phyloP scores from a whole-genome alignment of 2,888 invertebrate species.

The Drosophila hawaiiensis region DNA sequence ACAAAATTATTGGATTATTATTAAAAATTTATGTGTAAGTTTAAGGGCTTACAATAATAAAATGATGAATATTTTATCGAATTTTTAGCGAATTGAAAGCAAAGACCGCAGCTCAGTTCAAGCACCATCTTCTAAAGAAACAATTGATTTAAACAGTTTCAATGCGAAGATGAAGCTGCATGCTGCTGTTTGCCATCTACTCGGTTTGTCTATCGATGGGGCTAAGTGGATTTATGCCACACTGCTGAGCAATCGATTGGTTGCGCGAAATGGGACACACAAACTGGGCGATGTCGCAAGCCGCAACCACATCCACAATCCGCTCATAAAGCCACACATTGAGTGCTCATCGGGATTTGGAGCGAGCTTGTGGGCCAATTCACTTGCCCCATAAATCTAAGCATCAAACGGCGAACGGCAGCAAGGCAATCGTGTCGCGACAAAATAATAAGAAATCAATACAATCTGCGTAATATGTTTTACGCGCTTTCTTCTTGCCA shows the following conservation, averaged over 20 bases:
- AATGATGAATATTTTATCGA: not conserved
- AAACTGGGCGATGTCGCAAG: conserved; percentile 40
- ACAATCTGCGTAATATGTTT: conserved; percentile 79
- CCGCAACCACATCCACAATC: conserved; percentile 74
- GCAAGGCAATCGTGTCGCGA: conserved; percentile 41
- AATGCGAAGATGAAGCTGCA: not conserved
- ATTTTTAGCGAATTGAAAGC: not conserved
- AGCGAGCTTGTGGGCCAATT: conserved; percentile 22
- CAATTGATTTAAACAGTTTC: not conserved
- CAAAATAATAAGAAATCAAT: conserved; percentile 78
- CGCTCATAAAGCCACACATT: conserved; percentile 49
- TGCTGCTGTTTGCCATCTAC: not conserved
- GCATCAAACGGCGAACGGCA: conserved; percentile 40
- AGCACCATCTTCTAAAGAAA: not conserved
- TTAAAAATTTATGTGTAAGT: not conserved
- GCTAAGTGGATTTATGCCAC: conserved; percentile 27
- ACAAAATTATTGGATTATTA: not conserved
- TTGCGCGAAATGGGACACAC: not conserved
- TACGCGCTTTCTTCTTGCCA: conserved; percentile 65
- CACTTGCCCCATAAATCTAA: conserved; percentile 55
- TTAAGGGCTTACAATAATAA: not conserved
- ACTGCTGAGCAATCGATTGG: conserved; percentile 19
- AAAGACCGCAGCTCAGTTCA: not conserved
- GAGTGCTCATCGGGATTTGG: conserved; percentile 24
- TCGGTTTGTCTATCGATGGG: conserved; percentile 15